Percentiles rank a stretch among this genome's conserved stretches.
These are phyloP conservation scores for Cliona cf. orientalis DNA, from an alignment of 37 sponge, comb jelly and placozoan genomes.

Conservation along the genomic window DNA sequence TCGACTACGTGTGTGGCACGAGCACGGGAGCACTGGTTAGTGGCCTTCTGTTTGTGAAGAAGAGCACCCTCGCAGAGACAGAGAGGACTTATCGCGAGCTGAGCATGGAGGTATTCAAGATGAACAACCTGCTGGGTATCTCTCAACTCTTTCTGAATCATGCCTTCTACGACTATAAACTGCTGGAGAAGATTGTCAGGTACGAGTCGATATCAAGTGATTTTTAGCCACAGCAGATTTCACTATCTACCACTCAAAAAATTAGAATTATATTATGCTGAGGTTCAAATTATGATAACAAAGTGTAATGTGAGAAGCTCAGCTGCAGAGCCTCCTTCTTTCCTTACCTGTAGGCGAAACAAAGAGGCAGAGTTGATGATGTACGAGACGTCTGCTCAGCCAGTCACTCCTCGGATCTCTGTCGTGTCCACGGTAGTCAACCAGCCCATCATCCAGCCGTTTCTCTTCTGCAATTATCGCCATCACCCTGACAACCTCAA, in stretches of 20 bases:
- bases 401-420: conserved; percentile 52
- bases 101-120: conserved; percentile 67
- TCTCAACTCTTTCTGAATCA: conserved; percentile 74
- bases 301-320: too few relatives aligned
- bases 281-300: too few relatives aligned
- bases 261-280: too few relatives aligned
- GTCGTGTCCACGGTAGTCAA: conserved; percentile 77
- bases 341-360: too few relatives aligned
- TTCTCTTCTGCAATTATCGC: conserved; percentile 85
- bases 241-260: too few relatives aligned
- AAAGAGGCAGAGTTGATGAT: conserved; percentile 18
- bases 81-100: conserved; percentile 41
- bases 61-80: neutral
- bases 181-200: conserved; percentile 57
- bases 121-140: conserved; percentile 74
- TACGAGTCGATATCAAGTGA: conserved; percentile 4
- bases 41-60: conserved; percentile 50
- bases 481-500: conserved; percentile 42
- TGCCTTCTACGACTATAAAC: conserved; percentile 75
- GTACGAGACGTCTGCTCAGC: conserved; percentile 45
- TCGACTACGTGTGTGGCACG: conserved; percentile 86
- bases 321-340: too few relatives aligned
- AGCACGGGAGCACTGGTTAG: conserved; percentile 72
- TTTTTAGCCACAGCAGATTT: too few relatives aligned
- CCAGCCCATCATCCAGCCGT: conserved; percentile 73